These are phyloP conservation scores for Carollia perspicillata DNA, from an alignment of 2,113 vertebrate genomes.

Conservation along the genomic window DNA sequence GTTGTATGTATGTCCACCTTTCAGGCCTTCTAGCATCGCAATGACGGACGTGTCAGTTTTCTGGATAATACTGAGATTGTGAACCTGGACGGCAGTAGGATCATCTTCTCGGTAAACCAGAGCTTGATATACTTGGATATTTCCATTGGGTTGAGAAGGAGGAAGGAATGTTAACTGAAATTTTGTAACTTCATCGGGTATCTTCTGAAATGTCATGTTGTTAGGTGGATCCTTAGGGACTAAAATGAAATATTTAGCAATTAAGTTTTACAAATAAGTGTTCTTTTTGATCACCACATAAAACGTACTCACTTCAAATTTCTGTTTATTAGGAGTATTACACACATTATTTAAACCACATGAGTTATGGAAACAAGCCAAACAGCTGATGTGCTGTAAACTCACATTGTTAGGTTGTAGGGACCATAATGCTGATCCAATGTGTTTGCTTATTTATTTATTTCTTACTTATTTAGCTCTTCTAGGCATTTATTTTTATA, in stretches of 20 bases:
- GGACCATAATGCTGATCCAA: not conserved
- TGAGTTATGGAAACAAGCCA: not conserved
- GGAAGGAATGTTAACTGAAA: constrained; percentile 92
- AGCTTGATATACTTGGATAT: constrained; percentile 92
- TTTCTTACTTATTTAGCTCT: not conserved
- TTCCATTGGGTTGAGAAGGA: constrained; percentile 92
- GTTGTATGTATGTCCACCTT: constrained; percentile 94
- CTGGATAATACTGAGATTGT: constrained; percentile 84
- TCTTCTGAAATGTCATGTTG: constrained; percentile 90
- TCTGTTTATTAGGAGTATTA: not conserved
- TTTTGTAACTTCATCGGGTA: constrained; percentile 91
- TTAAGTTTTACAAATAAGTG: not conserved
- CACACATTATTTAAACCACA: not conserved
- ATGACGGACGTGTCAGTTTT: constrained; percentile 86
- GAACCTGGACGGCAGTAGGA: constrained; percentile 83
- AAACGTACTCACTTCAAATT: not conserved
- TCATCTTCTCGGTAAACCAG: constrained; percentile 87
- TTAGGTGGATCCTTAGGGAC: constrained; percentile 94
- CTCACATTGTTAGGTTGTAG: not conserved
- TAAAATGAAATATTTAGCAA: constrained; percentile 77
- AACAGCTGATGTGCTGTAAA: not conserved
- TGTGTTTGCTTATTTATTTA: not conserved
- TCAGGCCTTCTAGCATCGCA: constrained; percentile 91
- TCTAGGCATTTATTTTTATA: not conserved
- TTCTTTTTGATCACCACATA: not conserved